These are phyloP conservation scores for Pygoscelis antarcticus DNA, from an alignment of 2,113 vertebrate species.

Conservation along the genomic window DNA sequence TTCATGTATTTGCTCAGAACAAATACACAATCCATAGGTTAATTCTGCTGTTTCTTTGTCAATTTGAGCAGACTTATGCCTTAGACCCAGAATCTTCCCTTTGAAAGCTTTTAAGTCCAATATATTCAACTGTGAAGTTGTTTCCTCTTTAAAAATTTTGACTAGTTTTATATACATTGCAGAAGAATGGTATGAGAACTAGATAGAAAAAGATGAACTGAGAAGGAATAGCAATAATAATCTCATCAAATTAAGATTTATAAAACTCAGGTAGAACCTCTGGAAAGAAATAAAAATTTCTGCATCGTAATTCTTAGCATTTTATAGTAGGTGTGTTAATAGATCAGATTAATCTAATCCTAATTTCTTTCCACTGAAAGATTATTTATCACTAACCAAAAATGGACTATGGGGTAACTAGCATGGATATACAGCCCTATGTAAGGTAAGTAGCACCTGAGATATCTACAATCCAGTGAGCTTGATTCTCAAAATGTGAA, in stretches of 20 bases:
- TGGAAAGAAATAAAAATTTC: background rate
- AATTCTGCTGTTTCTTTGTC: background rate
- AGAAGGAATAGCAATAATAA: background rate
- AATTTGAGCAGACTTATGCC: background rate
- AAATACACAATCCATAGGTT: background rate
- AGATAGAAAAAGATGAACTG: background rate
- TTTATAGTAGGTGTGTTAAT: fast-evolving
- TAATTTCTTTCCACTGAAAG: background rate
- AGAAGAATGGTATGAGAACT: background rate
- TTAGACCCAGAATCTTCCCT: background rate
- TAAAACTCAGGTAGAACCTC: background rate
- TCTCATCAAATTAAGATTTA: background rate
- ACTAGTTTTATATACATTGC: background rate
- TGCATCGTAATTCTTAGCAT: background rate
- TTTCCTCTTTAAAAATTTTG: background rate
- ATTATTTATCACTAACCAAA: background rate
- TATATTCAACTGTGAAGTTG: background rate
- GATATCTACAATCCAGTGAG: background rate
- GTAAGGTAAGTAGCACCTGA: background rate
- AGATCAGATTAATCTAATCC: background rate
- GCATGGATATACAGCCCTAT: background rate
- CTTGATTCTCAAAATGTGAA: background rate
- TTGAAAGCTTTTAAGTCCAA: background rate
- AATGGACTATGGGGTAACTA: background rate
- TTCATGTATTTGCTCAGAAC: background rate